Conservation (phyloP, 2,797 vertebrate genomes). For the Phrynocephalus guinanensis region DNA sequence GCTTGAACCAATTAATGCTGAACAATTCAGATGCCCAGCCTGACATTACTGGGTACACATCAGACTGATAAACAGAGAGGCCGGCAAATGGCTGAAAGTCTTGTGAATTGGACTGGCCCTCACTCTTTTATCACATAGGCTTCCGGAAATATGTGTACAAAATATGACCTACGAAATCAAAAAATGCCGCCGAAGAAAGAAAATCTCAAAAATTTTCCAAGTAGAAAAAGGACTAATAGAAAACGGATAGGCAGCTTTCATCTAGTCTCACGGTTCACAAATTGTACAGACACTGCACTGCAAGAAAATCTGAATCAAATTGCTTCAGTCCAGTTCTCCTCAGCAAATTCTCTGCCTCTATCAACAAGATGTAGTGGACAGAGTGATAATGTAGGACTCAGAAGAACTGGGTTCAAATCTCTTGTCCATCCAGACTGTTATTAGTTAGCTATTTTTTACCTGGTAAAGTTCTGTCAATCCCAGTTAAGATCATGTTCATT, state of each 20-base stretch:
- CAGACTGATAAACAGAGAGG: background rate
- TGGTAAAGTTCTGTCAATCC: background rate
- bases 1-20: too few species aligned
- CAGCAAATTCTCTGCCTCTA: background rate
- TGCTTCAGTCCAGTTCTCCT: background rate
- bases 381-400: too few species aligned
- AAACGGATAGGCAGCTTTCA: background rate
- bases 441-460: background rate
- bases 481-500: background rate
- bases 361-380: background rate
- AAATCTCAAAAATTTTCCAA: too few species aligned
- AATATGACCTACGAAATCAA: background rate
- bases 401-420: too few species aligned
- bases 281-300: background rate
- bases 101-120: background rate
- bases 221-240: background rate
- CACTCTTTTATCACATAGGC: background rate
- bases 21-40: background rate
- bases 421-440: too few species aligned
- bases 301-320: background rate
- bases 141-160: background rate
- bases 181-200: background rate
- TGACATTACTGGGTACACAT: background rate
- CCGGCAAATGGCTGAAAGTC: background rate
- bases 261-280: background rate